Evolutionary conservation across 2,797 vertebrate genomes (phyloP).

Genomic region (Cuniculus paca): DNA sequence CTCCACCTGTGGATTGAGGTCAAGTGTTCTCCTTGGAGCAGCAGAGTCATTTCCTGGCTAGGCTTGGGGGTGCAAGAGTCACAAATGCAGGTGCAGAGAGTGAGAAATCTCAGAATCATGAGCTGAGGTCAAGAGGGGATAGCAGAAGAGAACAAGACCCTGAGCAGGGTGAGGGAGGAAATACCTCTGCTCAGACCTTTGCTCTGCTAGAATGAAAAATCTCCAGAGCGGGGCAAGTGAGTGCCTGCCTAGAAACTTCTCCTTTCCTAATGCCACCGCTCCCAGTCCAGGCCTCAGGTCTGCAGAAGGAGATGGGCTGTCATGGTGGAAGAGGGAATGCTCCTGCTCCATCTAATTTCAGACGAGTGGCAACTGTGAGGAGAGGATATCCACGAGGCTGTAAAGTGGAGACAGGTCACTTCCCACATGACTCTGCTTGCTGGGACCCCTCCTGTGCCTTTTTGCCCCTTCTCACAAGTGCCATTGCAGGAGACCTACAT

Average conservation of each 20-base stretch:
- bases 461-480: not conserved
- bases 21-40: not conserved
- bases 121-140: not conserved
- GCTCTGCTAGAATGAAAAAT: accelerated
- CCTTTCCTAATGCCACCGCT: not conserved
- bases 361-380: no score
- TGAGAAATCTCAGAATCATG: not conserved
- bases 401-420: not conserved
- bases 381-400: not conserved
- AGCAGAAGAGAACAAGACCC: not conserved
- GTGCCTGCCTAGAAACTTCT: not conserved
- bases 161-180: not conserved
- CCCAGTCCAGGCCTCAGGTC: not conserved
- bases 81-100: not conserved
- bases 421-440: not conserved
- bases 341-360: not conserved
- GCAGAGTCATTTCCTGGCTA: not conserved
- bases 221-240: accelerated
- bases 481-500: not conserved
- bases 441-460: not conserved
- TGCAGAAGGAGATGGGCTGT: not conserved
- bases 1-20: not conserved
- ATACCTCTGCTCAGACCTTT: accelerated
- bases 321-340: not conserved
- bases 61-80: not conserved